Conservation (phyloP, 2,888 invertebrate genomes). For the Drosophila prostipennis region DNA sequence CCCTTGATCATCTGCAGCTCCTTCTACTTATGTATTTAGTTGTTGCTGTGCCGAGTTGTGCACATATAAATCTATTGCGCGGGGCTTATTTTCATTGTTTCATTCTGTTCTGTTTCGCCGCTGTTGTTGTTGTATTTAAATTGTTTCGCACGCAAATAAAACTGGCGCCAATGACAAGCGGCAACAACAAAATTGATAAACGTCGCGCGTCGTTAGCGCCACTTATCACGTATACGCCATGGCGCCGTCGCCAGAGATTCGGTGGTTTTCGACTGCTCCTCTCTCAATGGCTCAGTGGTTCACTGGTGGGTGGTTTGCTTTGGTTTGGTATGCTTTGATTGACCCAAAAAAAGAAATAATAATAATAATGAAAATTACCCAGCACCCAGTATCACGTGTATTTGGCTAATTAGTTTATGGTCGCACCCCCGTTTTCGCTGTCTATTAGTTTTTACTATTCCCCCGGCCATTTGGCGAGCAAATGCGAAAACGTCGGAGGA, state of each 20-base stretch:
- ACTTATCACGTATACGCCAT: conserved; percentile 79
- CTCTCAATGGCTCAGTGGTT: conserved; percentile 4
- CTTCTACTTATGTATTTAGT: background rate
- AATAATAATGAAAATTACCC: background rate
- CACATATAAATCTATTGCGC: conserved; percentile 21
- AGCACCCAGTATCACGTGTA: conserved; percentile 20
- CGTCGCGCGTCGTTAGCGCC: conserved; percentile 79
- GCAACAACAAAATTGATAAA: conserved; percentile 64
- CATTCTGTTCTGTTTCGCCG: background rate
- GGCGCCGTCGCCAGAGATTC: conserved; percentile 53
- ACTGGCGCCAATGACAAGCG: conserved; percentile 72
- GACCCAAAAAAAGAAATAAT: background rate
- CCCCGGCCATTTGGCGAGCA: conserved; percentile 1
- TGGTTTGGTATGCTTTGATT: background rate
- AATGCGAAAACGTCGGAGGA: conserved; percentile 3
- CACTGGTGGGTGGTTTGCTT: conserved; percentile 11
- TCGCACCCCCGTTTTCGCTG: background rate
- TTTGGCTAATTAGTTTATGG: conserved; percentile 26
- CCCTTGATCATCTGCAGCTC: no score
- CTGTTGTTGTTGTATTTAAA: conserved; percentile 58
- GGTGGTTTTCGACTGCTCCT: conserved; percentile 1
- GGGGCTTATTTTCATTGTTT: conserved; percentile 17
- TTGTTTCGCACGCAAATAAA: conserved; percentile 78
- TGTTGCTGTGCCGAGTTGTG: no score
- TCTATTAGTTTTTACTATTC: background rate